A percentile compares a stretch with the other conserved stretches of the same genome.
Conservation (phyloP, 2,888 invertebrate species). For the Seira ritae region DNA sequence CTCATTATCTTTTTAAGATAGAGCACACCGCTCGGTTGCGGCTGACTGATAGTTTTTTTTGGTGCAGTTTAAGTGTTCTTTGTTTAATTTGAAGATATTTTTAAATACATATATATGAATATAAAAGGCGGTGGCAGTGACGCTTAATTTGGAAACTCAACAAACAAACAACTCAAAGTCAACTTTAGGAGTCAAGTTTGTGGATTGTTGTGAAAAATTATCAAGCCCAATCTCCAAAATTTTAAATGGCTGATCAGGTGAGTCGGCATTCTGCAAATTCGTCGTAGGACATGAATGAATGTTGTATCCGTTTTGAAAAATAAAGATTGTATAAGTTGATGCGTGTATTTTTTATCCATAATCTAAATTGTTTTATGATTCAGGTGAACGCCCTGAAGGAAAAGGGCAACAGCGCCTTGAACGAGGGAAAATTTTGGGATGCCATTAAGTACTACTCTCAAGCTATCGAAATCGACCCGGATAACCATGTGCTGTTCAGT, state of each 20-base stretch:
- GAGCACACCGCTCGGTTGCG: background rate
- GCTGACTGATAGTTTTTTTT: background rate
- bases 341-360: background rate
- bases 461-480: conserved; percentile 86
- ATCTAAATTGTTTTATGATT: background rate
- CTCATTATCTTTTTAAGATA: background rate
- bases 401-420: conserved; percentile 90
- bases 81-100: conserved; percentile 23
- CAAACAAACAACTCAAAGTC: too few species aligned
- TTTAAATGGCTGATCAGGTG: too few species aligned
- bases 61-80: background rate
- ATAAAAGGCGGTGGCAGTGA: too few species aligned
- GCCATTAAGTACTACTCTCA: conserved; percentile 88
- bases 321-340: background rate
- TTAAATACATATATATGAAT: too few species aligned
- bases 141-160: too few species aligned
- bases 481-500: conserved; percentile 92
- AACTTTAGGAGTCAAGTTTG: too few species aligned
- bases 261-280: too few species aligned
- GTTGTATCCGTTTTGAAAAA: too few species aligned
- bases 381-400: conserved; percentile 90
- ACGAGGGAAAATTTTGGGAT: conserved; percentile 85
- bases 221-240: too few species aligned
- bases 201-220: too few species aligned
- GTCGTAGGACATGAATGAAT: too few species aligned